Conservation (phyloP, 2,113 vertebrate genomes). For the Neolamprologus fasciatus region DNA sequence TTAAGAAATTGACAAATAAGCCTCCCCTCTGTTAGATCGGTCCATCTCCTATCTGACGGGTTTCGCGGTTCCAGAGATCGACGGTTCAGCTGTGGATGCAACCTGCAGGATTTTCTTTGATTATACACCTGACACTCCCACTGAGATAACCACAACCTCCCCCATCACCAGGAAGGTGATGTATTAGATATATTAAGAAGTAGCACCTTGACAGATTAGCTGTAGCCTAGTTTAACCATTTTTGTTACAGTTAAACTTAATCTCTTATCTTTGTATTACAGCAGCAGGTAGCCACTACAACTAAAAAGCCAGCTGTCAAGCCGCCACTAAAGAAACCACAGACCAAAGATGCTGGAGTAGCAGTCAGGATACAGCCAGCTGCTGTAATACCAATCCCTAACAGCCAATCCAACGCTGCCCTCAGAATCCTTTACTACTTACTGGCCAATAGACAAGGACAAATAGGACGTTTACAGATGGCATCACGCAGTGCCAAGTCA, state of each 20-base stretch:
- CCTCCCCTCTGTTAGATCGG: background rate
- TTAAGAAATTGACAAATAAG: background rate
- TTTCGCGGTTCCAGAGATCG: conserved; percentile 10
- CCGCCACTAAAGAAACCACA: background rate
- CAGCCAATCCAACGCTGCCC: background rate
- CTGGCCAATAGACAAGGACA: background rate
- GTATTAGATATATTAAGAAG: background rate
- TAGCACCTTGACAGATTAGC: background rate
- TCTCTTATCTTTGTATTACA: background rate
- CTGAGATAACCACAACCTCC: background rate
- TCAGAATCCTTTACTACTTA: background rate
- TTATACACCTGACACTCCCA: background rate
- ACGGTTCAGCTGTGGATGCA: conserved; percentile 40
- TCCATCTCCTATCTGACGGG: background rate
- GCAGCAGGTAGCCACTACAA: background rate
- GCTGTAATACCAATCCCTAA: background rate
- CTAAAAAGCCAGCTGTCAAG: background rate
- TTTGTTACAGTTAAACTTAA: background rate
- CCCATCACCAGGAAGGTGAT: background rate
- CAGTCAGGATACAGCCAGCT: background rate
- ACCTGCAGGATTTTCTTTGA: background rate
- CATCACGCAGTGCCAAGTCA: background rate
- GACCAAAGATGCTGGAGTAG: background rate
- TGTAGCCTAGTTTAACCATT: background rate
- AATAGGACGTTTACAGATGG: background rate